Evolutionary conservation across 2,888 invertebrate genomes (phyloP).

Genomic region (Perdita meconis): DNA sequence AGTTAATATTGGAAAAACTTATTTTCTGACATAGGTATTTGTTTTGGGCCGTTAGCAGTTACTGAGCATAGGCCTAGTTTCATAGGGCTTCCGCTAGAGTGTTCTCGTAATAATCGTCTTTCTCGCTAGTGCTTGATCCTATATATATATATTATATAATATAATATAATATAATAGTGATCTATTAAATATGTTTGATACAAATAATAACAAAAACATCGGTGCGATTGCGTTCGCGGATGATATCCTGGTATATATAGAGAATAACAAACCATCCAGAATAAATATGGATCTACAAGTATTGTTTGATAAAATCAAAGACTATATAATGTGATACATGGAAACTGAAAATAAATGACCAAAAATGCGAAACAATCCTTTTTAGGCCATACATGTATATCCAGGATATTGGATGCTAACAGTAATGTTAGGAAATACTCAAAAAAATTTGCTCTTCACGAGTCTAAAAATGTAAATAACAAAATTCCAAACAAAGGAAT

Average conservation of each 20-base stretch:
- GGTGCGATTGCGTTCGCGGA: constrained; percentile 46
- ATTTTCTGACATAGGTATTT: too few relatives aligned
- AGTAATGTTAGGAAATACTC: constrained; percentile 4
- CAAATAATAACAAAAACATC: constrained; percentile 5
- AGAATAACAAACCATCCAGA: neutral
- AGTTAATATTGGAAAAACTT: too few relatives aligned
- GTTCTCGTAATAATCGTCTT: too few relatives aligned
- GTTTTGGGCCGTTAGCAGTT: too few relatives aligned
- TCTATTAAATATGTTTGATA: constrained; percentile 2
- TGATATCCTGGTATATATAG: constrained; percentile 32
- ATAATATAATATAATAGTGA: constrained; percentile 14
- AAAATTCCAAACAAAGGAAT: constrained; percentile 1
- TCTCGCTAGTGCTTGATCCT: too few relatives aligned
- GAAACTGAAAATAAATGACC: constrained; percentile 40
- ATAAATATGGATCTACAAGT: constrained; percentile 25
- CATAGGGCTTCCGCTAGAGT: too few relatives aligned
- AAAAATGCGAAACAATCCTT: constrained; percentile 44
- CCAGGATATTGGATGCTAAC: neutral
- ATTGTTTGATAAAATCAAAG: constrained; percentile 15
- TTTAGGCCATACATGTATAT: constrained; percentile 17
- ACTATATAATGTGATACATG: constrained; percentile 23
- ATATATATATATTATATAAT: too few relatives aligned
- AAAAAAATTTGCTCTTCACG: neutral
- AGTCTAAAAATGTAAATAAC: neutral
- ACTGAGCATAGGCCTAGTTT: too few relatives aligned